Percentiles rank a stretch among this genome's conserved stretches.
phyloP scores from a whole-genome alignment of 2,888 invertebrate species.

The Laspeyria flexula region DNA sequence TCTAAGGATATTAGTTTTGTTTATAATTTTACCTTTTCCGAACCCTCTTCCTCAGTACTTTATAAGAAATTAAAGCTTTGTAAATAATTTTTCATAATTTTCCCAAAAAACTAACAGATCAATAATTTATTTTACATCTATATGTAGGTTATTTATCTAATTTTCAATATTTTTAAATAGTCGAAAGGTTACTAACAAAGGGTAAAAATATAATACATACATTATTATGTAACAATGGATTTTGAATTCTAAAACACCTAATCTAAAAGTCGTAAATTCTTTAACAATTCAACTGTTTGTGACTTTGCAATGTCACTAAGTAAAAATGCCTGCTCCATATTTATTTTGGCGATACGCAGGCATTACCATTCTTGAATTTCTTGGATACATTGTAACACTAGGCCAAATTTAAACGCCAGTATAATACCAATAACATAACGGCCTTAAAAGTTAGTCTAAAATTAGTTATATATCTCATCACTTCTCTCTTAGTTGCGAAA shows the following conservation, averaged over 20 bases:
- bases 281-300: conserved; percentile 13
- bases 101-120: background rate
- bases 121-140: background rate
- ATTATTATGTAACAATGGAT: conserved; percentile 10
- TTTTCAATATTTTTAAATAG: conserved; percentile 4
- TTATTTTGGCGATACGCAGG: conserved; percentile 22
- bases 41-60: background rate
- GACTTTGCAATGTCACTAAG: conserved; percentile 9
- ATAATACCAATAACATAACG: conserved; percentile 9
- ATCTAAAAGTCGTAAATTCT: conserved; percentile 15
- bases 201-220: too few species aligned
- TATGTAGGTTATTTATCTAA: background rate
- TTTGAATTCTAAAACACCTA: conserved; percentile 20
- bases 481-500: conserved; percentile 13
- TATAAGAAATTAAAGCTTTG: conserved; percentile 20
- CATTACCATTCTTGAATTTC: conserved; percentile 1
- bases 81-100: conserved; percentile 5
- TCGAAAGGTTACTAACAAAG: conserved; percentile 18
- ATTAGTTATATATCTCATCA: conserved; percentile 29
- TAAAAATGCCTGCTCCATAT: conserved; percentile 12
- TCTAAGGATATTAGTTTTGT: too few species aligned
- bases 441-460: conserved; percentile 27
- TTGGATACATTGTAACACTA: conserved; percentile 20
- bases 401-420: conserved; percentile 19
- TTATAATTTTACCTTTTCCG: too few species aligned